Percentiles rank a stretch among this genome's conserved stretches.
phyloP scores from a whole-genome alignment of 2,797 vertebrate genomes.

The Peromyscus eremicus region DNA sequence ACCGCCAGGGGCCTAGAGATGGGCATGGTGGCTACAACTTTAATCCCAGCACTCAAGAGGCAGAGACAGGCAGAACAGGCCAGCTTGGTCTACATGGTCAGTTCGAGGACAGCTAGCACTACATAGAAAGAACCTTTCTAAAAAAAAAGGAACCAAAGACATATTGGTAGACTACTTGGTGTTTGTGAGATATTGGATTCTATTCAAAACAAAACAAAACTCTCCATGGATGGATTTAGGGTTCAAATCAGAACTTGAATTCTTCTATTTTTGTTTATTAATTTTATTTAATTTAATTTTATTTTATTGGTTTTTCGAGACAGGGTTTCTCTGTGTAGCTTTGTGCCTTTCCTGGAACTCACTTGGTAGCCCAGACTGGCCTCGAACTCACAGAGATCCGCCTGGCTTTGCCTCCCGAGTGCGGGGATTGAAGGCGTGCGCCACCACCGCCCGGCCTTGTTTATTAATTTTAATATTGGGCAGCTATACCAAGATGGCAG shows the following conservation, averaged over 20 bases:
- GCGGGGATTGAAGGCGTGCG: too few relatives aligned
- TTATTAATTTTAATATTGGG: not conserved
- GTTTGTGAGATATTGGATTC: not conserved
- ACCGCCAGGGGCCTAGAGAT: not conserved
- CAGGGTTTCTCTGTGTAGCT: too few relatives aligned
- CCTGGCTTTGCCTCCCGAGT: too few relatives aligned
- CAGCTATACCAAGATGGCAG: not conserved
- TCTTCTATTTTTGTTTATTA: slow-evolving; percentile 3
- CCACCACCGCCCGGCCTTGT: too few relatives aligned
- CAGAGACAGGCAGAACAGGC: not conserved
- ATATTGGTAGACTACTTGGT: not conserved
- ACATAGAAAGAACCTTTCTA: not conserved
- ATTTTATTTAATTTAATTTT: too few relatives aligned
- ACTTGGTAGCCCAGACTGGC: too few relatives aligned
- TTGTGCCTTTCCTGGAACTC: too few relatives aligned
- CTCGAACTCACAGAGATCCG: too few relatives aligned
- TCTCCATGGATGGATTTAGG: not conserved
- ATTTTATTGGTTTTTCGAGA: too few relatives aligned
- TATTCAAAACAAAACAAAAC: not conserved
- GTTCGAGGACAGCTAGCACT: not conserved
- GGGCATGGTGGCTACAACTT: not conserved
- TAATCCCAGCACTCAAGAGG: not conserved
- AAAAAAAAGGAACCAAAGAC: not conserved
- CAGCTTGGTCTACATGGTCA: not conserved
- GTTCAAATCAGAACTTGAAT: not conserved